A percentile compares a stretch with the other conserved stretches of the same genome.
Conservation (phyloP, 2,888 invertebrate genomes). For the Chalcis sispes region DNA sequence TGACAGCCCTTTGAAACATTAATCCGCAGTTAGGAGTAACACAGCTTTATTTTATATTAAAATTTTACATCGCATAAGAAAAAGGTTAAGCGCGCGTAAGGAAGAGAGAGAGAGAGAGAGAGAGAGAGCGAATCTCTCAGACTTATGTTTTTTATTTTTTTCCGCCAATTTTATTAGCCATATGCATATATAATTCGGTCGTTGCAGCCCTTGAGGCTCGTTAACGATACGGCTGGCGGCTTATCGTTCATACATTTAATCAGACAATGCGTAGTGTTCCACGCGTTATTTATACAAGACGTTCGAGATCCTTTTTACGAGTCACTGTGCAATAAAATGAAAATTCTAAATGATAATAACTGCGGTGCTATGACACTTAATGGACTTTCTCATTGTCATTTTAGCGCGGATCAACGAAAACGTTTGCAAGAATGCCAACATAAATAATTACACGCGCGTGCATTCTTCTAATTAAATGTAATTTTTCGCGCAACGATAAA, state of each 20-base stretch:
- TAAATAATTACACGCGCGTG: too few relatives aligned
- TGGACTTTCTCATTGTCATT: conserved; percentile 2
- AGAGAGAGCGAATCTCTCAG: too few relatives aligned
- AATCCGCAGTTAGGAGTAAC: too few relatives aligned
- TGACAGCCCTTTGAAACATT: too few relatives aligned
- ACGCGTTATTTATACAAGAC: conserved; percentile 16
- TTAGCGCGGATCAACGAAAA: not conserved
- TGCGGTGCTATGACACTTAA: not conserved
- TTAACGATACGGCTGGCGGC: not conserved
- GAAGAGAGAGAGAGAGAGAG: too few relatives aligned
- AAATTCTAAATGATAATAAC: not conserved
- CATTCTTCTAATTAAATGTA: too few relatives aligned
- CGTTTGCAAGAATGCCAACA: not conserved
- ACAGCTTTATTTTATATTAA: too few relatives aligned
- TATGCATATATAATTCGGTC: not conserved
- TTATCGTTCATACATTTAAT: conserved; percentile 26
- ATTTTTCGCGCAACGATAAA: too few relatives aligned
- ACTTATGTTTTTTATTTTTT: too few relatives aligned
- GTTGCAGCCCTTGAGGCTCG: not conserved
- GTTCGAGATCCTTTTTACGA: conserved; percentile 13
- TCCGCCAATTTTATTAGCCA: conserved; percentile 23
- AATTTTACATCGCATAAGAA: too few relatives aligned
- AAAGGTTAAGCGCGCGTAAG: too few relatives aligned
- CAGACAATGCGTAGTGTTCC: not conserved
- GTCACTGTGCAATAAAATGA: not conserved